Evolutionary conservation across 2,113 vertebrate species (phyloP).

Genomic region (Cariama cristata): DNA sequence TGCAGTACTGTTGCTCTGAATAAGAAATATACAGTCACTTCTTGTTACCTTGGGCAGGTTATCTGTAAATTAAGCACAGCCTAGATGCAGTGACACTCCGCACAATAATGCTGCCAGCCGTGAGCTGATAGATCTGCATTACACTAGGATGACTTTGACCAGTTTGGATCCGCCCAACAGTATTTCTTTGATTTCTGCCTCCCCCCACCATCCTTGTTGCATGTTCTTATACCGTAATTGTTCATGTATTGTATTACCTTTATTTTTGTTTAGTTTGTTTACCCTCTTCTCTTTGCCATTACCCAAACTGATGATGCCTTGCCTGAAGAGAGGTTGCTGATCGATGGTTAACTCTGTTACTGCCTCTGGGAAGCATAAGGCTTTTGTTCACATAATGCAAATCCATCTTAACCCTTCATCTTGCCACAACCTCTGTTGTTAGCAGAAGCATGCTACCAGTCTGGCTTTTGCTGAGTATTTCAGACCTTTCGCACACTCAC

Average conservation of each 20-base stretch:
- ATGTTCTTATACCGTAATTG: not conserved
- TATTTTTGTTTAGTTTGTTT: not conserved
- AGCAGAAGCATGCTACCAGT: not conserved
- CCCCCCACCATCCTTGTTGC: not conserved
- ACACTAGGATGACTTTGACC: not conserved
- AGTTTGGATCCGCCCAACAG: not conserved
- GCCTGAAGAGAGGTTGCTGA: not conserved
- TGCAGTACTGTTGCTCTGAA: not conserved
- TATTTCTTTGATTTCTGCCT: not conserved
- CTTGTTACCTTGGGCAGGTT: not conserved
- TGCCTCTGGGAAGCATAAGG: not conserved
- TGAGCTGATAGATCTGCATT: not conserved
- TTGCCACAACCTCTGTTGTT: not conserved
- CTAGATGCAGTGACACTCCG: not conserved
- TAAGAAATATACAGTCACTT: not conserved
- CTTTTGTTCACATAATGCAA: not conserved
- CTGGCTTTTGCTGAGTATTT: not conserved
- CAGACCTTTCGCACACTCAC: not conserved
- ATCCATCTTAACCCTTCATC: not conserved
- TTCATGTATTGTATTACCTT: not conserved
- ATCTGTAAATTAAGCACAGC: not conserved
- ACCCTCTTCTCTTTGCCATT: not conserved
- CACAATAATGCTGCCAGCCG: not conserved
- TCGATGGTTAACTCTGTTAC: not conserved
- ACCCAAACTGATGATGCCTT: fast-evolving